phyloP scores from a whole-genome alignment of 2,888 invertebrate genomes.

The Nematopogon swammerdamellus region DNA sequence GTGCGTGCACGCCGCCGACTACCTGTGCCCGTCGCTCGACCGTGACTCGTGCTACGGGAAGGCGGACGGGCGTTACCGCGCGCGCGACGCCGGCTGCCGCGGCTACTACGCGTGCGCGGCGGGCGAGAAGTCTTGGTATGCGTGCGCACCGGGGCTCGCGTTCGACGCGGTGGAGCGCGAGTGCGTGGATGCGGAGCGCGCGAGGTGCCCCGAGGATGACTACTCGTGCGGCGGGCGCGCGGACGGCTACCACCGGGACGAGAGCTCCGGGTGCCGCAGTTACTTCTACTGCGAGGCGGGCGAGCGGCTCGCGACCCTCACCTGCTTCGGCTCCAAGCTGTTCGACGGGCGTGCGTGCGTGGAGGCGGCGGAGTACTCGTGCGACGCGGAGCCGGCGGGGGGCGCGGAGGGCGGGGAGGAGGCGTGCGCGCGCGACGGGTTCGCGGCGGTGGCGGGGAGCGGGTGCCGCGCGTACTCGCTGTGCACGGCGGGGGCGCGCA shows the following conservation, averaged over 20 bases:
- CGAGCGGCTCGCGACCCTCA: constrained; percentile 50
- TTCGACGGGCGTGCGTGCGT: constrained; percentile 60
- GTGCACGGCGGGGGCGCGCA: constrained; percentile 52
- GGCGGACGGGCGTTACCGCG: constrained; percentile 53
- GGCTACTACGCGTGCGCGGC: constrained; percentile 57
- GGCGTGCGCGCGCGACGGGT: constrained; percentile 48
- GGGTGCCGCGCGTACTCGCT: constrained; percentile 54
- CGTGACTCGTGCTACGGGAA: constrained; percentile 49
- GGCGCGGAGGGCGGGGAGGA: constrained; percentile 21
- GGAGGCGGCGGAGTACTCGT: constrained; percentile 31
- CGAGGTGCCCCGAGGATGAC: constrained; percentile 32
- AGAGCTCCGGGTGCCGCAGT: constrained; percentile 49
- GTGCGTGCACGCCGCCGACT: constrained; percentile 29
- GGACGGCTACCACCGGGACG: constrained; percentile 57
- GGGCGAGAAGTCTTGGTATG: constrained; percentile 55
- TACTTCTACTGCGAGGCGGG: constrained; percentile 59
- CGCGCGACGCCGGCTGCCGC: constrained; percentile 49
- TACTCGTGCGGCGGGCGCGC: constrained; percentile 44
- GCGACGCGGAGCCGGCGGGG: constrained; percentile 28
- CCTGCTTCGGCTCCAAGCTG: constrained; percentile 53
- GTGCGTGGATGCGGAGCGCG: constrained; percentile 31
- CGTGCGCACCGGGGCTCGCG: constrained; percentile 46
- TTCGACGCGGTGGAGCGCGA: constrained; percentile 50
- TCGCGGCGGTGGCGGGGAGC: constrained; percentile 48
- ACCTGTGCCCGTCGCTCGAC: constrained; percentile 45